Evolutionary conservation across 2,888 invertebrate genomes (phyloP), one percentile per base, ranked within the genome.

Genomic region (Patella depressa): DNA sequence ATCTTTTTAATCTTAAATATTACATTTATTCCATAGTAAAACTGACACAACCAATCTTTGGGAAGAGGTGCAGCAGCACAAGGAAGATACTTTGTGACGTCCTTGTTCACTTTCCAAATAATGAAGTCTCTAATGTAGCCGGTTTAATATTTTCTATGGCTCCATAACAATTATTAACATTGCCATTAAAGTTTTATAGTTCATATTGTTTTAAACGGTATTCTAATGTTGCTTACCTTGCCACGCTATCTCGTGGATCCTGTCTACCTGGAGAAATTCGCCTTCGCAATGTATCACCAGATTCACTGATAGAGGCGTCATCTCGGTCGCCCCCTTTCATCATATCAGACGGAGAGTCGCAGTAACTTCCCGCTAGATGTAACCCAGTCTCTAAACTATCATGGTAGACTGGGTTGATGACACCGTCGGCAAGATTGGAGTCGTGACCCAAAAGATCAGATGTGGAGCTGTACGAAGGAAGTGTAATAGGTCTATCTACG

Each of bases 401-500:
- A 65, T 65, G 65, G 24, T 65, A 65, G 2, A 65, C 65, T 24
- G 65, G 65, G 24, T 65, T 65, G 65, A 65, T 24, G 19, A 65
- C 65, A 24, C 65, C 65, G 65, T 65, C 65, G 19, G 19, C 19
- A 24, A 14, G 19, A 11, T 19, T 65, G 65, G 11, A 2, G 11
- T 65, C 65, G 12, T 65, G 65, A 24, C 65, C 65, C 14, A 65
- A 65, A 11, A 65, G 65, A 17, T 65, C 65, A 65, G 24, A 9
- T 65, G 65, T 65, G 24, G 65, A 65, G 65, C 24, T 24, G 24
- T 65, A 65, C 3, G 65, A 65, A 19, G 76, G 76, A 29, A 76
- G 73, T 24, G 70, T 29, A 24, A 76, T 73, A 11, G 76, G 76
- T 24, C 76, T 57, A 29, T 76, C 76, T 15, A 76, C 53, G 34